Percentiles rank a stretch among this genome's conserved stretches.
Conservation (phyloP, 2,113 vertebrate species). For the Amblyornis subalaris region DNA sequence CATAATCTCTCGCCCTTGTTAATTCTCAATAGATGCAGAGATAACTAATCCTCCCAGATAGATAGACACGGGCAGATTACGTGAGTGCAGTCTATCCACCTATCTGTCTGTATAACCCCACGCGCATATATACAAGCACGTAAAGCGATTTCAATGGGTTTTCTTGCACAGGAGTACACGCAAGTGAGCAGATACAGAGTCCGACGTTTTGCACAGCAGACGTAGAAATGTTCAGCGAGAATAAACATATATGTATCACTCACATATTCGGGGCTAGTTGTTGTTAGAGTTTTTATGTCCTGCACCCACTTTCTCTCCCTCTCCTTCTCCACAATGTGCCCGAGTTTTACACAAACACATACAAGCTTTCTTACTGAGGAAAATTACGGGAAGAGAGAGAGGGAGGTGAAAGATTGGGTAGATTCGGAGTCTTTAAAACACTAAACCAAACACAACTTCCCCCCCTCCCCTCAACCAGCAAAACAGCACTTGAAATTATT, state of each 20-base stretch:
- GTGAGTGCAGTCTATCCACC: conserved; percentile 13
- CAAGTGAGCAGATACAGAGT: neutral
- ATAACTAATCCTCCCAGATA: conserved; percentile 56
- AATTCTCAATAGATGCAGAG: conserved; percentile 58
- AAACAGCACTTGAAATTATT: neutral
- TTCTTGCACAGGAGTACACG: neutral
- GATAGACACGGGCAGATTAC: conserved; percentile 35
- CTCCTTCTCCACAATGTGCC: neutral
- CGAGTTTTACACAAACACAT: neutral
- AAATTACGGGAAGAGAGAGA: neutral
- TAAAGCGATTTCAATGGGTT: neutral
- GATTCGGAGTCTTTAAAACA: neutral
- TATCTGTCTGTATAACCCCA: neutral
- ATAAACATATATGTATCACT: neutral
- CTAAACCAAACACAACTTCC: neutral
- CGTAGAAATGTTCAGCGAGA: neutral
- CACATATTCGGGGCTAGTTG: neutral
- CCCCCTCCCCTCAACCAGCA: neutral
- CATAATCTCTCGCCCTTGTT: conserved; percentile 53
- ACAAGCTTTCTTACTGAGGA: neutral
- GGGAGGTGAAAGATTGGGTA: neutral
- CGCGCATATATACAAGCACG: neutral
- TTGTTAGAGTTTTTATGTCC: neutral
- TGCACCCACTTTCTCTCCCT: neutral
- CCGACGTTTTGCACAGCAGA: neutral